Evolutionary conservation across 2,113 vertebrate genomes (phyloP).

Genomic region (Boleophthalmus pectinirostris): DNA sequence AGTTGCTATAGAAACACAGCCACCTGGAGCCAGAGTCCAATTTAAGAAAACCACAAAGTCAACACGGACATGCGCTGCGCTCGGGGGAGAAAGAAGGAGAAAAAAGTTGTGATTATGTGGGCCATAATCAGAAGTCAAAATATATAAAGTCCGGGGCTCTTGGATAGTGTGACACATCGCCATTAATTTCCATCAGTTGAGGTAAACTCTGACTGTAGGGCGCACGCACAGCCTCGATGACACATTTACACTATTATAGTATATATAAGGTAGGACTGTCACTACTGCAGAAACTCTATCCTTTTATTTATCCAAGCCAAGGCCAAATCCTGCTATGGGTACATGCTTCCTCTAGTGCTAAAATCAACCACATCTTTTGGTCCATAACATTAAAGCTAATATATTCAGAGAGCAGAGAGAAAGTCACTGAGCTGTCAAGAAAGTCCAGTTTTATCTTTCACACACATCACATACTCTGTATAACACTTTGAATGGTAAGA

Average conservation of each 20-base stretch:
- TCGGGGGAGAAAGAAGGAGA: conserved; percentile 75
- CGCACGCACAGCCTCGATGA: conserved; percentile 49
- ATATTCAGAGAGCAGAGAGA: conserved; percentile 42
- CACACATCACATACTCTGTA: background rate
- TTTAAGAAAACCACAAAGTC: conserved; percentile 97
- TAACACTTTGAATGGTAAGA: background rate
- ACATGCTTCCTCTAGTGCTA: conserved; percentile 54
- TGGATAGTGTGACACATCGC: conserved; percentile 72
- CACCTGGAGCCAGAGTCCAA: conserved; percentile 92
- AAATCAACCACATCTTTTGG: conserved; percentile 57
- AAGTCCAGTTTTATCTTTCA: background rate
- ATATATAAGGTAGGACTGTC: conserved; percentile 65
- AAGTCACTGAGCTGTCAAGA: conserved; percentile 36
- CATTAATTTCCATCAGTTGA: conserved; percentile 71
- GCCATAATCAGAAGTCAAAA: conserved; percentile 83
- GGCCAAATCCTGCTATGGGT: conserved; percentile 48
- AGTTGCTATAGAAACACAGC: conserved; percentile 89
- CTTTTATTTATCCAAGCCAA: conserved; percentile 69
- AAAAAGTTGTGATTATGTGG: conserved; percentile 85
- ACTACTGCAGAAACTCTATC: conserved; percentile 68
- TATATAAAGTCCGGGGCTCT: conserved; percentile 84
- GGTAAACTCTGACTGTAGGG: conserved; percentile 59
- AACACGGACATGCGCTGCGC: conserved; percentile 89
- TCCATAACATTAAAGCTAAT: conserved; percentile 60
- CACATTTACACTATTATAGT: conserved; percentile 69